Evolutionary conservation across 1,140 invertebrate species (phyloP).

Genomic region (Plodia interpunctella): DNA sequence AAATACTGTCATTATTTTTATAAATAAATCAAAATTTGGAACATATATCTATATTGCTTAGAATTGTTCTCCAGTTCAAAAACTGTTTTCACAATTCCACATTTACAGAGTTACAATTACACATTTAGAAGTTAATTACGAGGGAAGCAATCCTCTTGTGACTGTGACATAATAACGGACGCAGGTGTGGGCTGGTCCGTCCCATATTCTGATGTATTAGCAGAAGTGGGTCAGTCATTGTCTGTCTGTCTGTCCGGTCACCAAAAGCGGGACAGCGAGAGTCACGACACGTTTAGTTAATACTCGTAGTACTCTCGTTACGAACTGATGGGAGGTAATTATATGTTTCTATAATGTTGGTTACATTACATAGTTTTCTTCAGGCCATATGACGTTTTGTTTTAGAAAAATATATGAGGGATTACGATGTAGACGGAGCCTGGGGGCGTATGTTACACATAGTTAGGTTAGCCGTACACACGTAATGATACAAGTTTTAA

Average conservation of each 20-base stretch:
- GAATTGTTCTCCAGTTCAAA: too few relatives aligned
- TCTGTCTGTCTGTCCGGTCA: neutral
- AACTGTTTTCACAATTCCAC: too few relatives aligned
- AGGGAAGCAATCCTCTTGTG: neutral
- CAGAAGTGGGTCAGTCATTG: neutral
- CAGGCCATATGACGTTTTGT: neutral
- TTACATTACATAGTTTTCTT: neutral
- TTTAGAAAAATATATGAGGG: neutral
- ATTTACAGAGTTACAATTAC: too few relatives aligned
- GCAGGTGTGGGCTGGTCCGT: neutral
- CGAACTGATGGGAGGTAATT: neutral
- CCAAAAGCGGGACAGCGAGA: neutral
- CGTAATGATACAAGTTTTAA: too few relatives aligned
- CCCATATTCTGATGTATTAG: conserved; percentile 1
- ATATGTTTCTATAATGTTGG: neutral
- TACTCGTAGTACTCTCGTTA: conserved; percentile 1
- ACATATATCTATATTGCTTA: too few relatives aligned
- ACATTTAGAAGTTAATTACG: too few relatives aligned
- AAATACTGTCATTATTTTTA: too few relatives aligned
- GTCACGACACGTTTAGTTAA: conserved; percentile 3
- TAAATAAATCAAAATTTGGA: too few relatives aligned
- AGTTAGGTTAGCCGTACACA: too few relatives aligned
- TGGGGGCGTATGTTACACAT: too few relatives aligned
- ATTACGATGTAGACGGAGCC: too few relatives aligned
- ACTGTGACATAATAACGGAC: neutral